phyloP scores from a whole-genome alignment of 2,888 invertebrate genomes.

The Allolobophora icterica region DNA sequence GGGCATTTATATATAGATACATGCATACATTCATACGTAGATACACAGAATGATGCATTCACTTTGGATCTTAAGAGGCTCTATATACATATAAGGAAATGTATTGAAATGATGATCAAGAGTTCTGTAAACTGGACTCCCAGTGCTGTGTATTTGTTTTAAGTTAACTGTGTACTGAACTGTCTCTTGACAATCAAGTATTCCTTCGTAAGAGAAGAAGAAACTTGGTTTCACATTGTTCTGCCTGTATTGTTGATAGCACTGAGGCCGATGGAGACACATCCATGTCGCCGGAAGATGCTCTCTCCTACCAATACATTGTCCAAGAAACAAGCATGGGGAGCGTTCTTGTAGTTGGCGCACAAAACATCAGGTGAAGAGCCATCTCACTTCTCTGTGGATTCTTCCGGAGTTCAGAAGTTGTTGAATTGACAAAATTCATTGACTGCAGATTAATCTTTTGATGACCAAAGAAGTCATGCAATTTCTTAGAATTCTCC shows the following conservation, averaged over 20 bases:
- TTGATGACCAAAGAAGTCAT: not conserved
- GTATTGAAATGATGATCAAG: no score
- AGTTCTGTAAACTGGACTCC: no score
- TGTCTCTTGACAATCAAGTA: no score
- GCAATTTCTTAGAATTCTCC: not conserved
- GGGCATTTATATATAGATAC: no score
- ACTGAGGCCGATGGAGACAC: not conserved
- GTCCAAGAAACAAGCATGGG: slow-evolving; percentile 53
- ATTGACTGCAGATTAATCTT: not conserved
- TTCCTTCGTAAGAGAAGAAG: no score
- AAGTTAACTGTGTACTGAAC: no score
- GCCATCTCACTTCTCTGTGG: no score
- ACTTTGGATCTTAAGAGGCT: no score
- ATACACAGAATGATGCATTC: no score
- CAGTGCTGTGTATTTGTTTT: no score
- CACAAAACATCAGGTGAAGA: slow-evolving; percentile 43
- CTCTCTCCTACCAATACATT: slow-evolving; percentile 52
- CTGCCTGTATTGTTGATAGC: not conserved
- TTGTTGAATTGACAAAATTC: not conserved
- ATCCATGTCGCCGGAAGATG: not conserved
- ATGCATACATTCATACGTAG: no score
- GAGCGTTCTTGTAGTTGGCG: slow-evolving; percentile 51
- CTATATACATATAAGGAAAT: no score
- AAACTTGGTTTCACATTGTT: not conserved
- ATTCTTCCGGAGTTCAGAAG: not conserved